Evolutionary conservation across 2,113 vertebrate genomes (phyloP).

Genomic region (Uria lomvia): DNA sequence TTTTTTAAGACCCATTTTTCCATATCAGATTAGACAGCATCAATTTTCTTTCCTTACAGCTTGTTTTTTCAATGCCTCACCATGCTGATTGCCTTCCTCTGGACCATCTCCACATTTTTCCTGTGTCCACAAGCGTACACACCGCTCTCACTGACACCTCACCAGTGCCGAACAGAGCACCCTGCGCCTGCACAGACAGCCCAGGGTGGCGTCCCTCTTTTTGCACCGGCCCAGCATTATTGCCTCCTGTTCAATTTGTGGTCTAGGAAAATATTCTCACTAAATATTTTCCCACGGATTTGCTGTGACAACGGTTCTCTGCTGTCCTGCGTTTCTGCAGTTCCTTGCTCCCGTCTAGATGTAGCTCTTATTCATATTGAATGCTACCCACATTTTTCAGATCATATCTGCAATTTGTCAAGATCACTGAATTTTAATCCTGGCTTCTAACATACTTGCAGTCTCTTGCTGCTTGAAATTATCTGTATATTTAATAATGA

Average conservation of each 20-base stretch:
- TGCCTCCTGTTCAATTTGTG: not conserved
- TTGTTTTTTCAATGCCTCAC: not conserved
- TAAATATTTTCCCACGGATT: not conserved
- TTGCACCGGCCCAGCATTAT: not conserved
- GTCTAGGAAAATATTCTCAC: not conserved
- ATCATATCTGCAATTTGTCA: not conserved
- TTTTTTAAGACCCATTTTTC: not conserved
- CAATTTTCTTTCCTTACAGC: not conserved
- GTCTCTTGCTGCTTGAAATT: conserved; percentile 9
- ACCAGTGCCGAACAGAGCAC: not conserved
- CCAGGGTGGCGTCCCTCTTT: not conserved
- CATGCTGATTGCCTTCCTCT: not conserved
- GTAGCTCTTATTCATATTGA: not conserved
- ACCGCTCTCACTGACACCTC: fast-evolving
- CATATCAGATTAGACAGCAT: not conserved
- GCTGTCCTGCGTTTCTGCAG: not conserved
- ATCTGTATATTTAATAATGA: conserved; percentile 20
- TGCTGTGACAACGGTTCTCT: not conserved
- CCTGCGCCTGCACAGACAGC: not conserved
- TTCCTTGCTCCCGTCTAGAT: not conserved
- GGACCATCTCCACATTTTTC: not conserved
- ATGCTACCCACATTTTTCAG: not conserved
- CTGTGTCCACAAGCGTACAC: not conserved
- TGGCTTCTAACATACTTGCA: not conserved
- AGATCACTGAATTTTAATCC: not conserved